Conservation (phyloP, 1,140 invertebrate genomes). For the Zaprionus gabonicus region DNA sequence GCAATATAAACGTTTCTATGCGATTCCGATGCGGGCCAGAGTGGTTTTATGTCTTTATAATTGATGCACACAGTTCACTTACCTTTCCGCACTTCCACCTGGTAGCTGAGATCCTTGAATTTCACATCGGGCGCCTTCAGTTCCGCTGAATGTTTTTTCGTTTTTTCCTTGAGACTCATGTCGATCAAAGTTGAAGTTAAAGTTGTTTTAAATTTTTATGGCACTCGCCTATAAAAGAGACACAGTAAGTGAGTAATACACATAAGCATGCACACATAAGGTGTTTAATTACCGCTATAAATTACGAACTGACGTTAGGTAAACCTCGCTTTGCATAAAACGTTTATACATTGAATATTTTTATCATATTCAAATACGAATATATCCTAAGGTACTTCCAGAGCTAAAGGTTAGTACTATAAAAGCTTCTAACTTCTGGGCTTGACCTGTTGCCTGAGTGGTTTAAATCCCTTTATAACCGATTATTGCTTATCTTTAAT, state of each 20-base stretch:
- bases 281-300: slow-evolving; percentile 6
- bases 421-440: neutral
- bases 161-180: slow-evolving; percentile 20
- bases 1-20: slow-evolving; percentile 5
- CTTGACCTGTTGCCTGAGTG: neutral
- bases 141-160: neutral
- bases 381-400: neutral
- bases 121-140: slow-evolving; percentile 13
- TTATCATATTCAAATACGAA: neutral
- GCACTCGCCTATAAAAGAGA: slow-evolving; percentile 22
- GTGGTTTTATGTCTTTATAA: slow-evolving; percentile 14
- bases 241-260: neutral
- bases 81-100: slow-evolving; percentile 50
- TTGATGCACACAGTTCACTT: slow-evolving; percentile 25
- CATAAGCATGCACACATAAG: neutral
- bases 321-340: neutral
- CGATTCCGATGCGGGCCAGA: neutral
- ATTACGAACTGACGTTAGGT: neutral
- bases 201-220: slow-evolving; percentile 4
- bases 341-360: neutral
- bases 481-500: neutral
- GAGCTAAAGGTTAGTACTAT: neutral
- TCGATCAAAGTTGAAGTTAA: neutral
- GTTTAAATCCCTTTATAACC: neutral
- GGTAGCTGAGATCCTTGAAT: slow-evolving; percentile 45